Evolutionary conservation across 2,797 vertebrate species (phyloP), one percentile per base, ranked within the genome.

Genomic region (Chromis chromis): DNA sequence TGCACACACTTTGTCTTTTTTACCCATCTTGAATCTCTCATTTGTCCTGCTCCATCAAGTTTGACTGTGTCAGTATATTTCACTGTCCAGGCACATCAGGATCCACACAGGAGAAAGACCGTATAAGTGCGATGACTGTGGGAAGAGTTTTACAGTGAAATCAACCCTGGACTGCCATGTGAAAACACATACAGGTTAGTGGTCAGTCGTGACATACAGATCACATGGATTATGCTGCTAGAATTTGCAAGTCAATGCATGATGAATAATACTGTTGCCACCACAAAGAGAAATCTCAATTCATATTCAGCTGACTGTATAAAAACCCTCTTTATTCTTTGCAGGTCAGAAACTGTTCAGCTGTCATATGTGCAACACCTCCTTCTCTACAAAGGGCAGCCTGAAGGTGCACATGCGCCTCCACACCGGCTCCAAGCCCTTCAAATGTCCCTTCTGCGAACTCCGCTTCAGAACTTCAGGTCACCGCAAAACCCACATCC

Each of bases 371-470:
- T 99, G 98, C 94, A 96, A 96, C 94, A 99, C 99, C 9, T 96
- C 97, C 24, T 99, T 99, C 89, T 99, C 98, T 62, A 99, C 98
- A 1, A 99, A 99, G 84, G 98, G 98, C 14, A 99, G 98, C 81
- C 93, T 99, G 24, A 99, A 99, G 88, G 98, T 99, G 5, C 98
- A 99, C 91, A 99, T 99, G 98, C 96, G 98, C 1, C 91, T 99
- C 64, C 98, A 99, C 85, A 99, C 98, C 0, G 98, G 98, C 80
- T 98, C 98, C 68, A 99, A 99, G 83, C 98, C 98, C 3, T 99
- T 99, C 91, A 99, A 99, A 75, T 99, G 98, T 65, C 98, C 98
- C 0, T 96, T 97, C 89, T 99, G 98, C 4, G 98, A 99, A 6
- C 94, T 97, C 36, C 96, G 98, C 65, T 99, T 99, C 92, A 96